Percentiles rank a stretch among this genome's conserved stretches.
Conservation (phyloP, 2,888 invertebrate species). For the Phyllotreta striolata region DNA sequence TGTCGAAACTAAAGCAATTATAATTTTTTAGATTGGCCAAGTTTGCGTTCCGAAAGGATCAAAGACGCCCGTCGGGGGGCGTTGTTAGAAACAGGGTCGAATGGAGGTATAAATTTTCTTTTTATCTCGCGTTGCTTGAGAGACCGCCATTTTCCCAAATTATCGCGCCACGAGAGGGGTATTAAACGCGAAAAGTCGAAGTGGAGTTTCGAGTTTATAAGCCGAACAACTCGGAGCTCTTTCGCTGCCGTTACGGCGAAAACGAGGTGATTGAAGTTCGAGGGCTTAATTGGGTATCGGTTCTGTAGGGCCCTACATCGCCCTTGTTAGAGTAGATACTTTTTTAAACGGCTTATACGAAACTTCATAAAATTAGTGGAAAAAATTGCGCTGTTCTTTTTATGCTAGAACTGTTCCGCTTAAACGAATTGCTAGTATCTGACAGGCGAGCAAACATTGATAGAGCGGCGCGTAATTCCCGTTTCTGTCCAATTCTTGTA, state of each 20-base stretch:
- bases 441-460: conserved; percentile 12
- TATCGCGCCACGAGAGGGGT: conserved; percentile 16
- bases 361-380: too few relatives aligned
- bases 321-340: not conserved
- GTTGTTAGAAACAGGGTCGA: not conserved
- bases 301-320: not conserved
- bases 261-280: conserved; percentile 22
- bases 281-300: conserved; percentile 21
- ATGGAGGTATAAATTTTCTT: conserved; percentile 5
- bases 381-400: too few relatives aligned
- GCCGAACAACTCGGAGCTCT: conserved; percentile 13
- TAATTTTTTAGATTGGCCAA: conserved; percentile 7
- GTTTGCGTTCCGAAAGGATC: conserved; percentile 1
- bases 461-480: not conserved
- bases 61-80: not conserved
- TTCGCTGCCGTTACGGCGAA: conserved; percentile 13
- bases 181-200: conserved; percentile 13
- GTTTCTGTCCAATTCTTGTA: not conserved
- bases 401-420: too few relatives aligned
- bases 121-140: conserved; percentile 12
- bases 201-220: conserved; percentile 19
- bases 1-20: conserved; percentile 6
- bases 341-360: too few relatives aligned
- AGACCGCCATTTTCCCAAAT: conserved; percentile 15
- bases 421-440: not conserved